Percentiles rank a stretch among this genome's conserved stretches.
phyloP scores from a whole-genome alignment of 1,140 invertebrate genomes.

The Apis dorsata region DNA sequence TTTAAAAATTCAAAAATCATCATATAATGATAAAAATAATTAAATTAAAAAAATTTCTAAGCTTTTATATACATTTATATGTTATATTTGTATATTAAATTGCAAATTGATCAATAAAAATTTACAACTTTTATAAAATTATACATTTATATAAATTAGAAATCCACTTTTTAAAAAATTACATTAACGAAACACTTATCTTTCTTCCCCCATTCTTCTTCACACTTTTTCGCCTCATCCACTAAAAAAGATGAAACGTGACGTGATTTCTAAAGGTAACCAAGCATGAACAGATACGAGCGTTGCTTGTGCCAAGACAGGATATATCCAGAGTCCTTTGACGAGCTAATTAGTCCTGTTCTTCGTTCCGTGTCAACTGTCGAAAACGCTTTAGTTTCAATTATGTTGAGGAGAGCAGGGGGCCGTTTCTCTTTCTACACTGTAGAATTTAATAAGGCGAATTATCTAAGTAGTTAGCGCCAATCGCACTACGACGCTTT shows the following conservation, averaged over 20 bases:
- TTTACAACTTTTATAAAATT: too few species aligned
- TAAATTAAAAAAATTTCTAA: too few species aligned
- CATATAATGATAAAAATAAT: too few species aligned
- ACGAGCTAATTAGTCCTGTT: constrained; percentile 62
- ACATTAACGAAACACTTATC: neutral
- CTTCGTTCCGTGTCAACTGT: constrained; percentile 56
- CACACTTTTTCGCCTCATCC: neutral
- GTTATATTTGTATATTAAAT: too few species aligned
- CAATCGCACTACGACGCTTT: constrained; percentile 34
- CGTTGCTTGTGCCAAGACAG: constrained; percentile 36
- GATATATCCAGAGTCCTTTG: constrained; percentile 61
- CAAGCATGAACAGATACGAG: neutral
- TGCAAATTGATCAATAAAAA: too few species aligned
- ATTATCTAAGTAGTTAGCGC: constrained; percentile 60
- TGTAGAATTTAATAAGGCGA: constrained; percentile 58
- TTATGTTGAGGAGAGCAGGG: constrained; percentile 39
- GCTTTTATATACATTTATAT: too few species aligned
- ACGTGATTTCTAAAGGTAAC: neutral
- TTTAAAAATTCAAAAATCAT: too few species aligned
- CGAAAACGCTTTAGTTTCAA: constrained; percentile 67
- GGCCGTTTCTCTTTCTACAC: constrained; percentile 1
- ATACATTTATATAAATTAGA: too few species aligned
- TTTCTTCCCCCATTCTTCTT: neutral
- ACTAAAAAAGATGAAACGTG: neutral
- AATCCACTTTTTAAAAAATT: too few species aligned